Base-by-base conservation (phyloP, 2,888 invertebrate species). In the Macaria notata region DNA sequence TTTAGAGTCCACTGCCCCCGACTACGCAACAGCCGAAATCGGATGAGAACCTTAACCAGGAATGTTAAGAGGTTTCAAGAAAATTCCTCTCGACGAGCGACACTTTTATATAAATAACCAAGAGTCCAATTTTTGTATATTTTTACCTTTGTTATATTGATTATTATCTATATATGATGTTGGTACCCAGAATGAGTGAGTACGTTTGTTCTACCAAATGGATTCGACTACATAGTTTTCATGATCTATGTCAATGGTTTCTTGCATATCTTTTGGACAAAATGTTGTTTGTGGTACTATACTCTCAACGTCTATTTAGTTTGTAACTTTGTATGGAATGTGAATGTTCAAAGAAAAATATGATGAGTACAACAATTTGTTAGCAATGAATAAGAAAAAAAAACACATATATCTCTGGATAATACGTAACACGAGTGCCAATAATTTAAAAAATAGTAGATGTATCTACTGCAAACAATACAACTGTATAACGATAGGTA, bases 11-110 rank as follows among this genome's bases (percentile, higher is more conserved):
- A 76, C 88, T 94, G 80, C 95, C 94, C 79, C 92, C 92, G 72
- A 83, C 84, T 73, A 84, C 86, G 81, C 92, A 90, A 81, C 88
- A 88, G 77, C 93, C 94, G 79, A 94, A 94, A 75, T 93, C 95
- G 72, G 95, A 95, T 81, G 95, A 94, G 83, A 95, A 95, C 91
- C 92, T 95, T 88, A 95, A 95, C 88, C 94, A 94, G 78, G 92
- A 93, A 79, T 92, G 88, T 88, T 92, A 92, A 75, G 71, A 65
- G 62, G 9, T 65, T 61, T 46, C 44, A 52, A 58, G 63, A 66
- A 63, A 54, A 66, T 61, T 67, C 54, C 65, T 69, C 58, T 60
- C 50, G 31, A 60, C 61, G 64, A 67, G 73, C 70, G 73, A 73
- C 75, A 75, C 69, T 68, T 76, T 78, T 75, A 67, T 76, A 58